Evolutionary conservation across 2,113 vertebrate species (phyloP).

Genomic region (Daphoenositta chrysoptera): DNA sequence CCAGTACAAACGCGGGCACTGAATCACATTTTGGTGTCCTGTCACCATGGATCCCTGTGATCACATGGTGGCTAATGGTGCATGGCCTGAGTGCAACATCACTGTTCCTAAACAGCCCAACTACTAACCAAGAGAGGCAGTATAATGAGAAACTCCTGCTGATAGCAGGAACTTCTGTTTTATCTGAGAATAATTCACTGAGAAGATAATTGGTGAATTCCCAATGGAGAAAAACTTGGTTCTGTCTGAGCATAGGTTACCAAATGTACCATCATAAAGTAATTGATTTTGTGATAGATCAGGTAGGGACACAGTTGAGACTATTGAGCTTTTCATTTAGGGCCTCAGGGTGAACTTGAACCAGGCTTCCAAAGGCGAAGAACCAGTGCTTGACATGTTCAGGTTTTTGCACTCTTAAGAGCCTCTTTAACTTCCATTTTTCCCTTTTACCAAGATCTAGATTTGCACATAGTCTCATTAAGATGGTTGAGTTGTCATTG

Average conservation of each 20-base stretch:
- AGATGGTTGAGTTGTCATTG: constrained; percentile 74
- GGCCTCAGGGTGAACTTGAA: constrained; percentile 75
- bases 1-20: constrained; percentile 1
- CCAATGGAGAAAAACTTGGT: constrained; percentile 70
- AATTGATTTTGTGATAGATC: constrained; percentile 81
- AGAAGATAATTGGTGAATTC: constrained; percentile 76
- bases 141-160: constrained; percentile 60
- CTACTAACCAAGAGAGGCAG: constrained; percentile 2
- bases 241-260: constrained; percentile 76
- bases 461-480: constrained; percentile 76
- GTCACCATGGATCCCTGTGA: neutral
- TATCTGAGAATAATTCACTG: constrained; percentile 73
- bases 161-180: constrained; percentile 69
- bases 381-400: constrained; percentile 58
- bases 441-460: constrained; percentile 62
- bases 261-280: constrained; percentile 73
- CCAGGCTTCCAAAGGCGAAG: constrained; percentile 74
- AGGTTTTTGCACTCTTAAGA: constrained; percentile 63
- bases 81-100: constrained; percentile 22
- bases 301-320: constrained; percentile 63
- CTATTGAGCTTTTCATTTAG: constrained; percentile 78
- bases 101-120: neutral
- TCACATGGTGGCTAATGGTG: neutral
- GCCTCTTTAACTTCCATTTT: constrained; percentile 75
- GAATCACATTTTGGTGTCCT: constrained; percentile 41